phyloP scores from a whole-genome alignment of 2,888 invertebrate genomes.

The Junonia oenone region DNA sequence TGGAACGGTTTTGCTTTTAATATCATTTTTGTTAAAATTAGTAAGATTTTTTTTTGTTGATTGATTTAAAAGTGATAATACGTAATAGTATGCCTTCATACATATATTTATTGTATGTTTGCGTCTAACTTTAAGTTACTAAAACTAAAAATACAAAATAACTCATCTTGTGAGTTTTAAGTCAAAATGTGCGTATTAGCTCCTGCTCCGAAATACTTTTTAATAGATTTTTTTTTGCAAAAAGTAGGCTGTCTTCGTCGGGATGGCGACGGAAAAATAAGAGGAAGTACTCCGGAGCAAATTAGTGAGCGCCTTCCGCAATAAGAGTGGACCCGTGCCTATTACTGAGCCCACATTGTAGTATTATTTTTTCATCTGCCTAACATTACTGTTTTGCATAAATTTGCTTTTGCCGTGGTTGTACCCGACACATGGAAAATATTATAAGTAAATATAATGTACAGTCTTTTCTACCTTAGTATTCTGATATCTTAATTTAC shows the following conservation, averaged over 20 bases:
- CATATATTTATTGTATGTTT: not conserved
- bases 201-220: constrained; percentile 9
- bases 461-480: too few relatives aligned
- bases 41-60: not conserved
- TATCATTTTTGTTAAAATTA: not conserved
- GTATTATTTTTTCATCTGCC: constrained; percentile 65
- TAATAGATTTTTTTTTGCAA: constrained; percentile 39
- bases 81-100: too few relatives aligned
- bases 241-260: constrained; percentile 41
- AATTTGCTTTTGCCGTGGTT: constrained; percentile 34
- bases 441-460: too few relatives aligned
- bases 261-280: constrained; percentile 53
- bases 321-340: constrained; percentile 65
- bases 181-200: not conserved
- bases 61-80: not conserved
- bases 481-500: too few relatives aligned
- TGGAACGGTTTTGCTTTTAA: not conserved
- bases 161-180: not conserved
- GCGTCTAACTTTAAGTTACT: too few relatives aligned
- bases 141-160: not conserved
- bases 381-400: constrained; percentile 36
- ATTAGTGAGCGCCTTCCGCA: constrained; percentile 62
- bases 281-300: constrained; percentile 58
- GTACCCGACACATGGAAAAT: not conserved
- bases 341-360: constrained; percentile 64